Conservation (phyloP, 2,888 invertebrate genomes). For the Tethea ocularis region DNA sequence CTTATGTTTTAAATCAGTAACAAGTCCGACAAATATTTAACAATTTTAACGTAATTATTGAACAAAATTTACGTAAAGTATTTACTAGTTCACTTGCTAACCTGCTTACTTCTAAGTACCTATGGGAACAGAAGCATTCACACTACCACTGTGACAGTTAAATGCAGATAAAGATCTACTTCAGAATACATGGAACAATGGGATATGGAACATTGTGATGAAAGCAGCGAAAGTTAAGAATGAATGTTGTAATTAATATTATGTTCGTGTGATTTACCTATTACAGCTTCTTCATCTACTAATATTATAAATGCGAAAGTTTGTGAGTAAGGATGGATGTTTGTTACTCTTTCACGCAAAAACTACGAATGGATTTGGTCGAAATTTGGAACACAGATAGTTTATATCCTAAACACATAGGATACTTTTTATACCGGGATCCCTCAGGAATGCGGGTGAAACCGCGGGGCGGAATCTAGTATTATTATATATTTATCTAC, state of each 20-base stretch:
- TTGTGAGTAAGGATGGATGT: too few species aligned
- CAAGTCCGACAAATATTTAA: neutral
- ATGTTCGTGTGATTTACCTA: neutral
- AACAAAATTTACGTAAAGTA: neutral
- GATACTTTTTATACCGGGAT: too few species aligned
- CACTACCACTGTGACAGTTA: neutral
- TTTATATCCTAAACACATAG: too few species aligned
- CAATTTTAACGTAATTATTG: neutral
- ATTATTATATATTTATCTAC: too few species aligned
- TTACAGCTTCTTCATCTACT: too few species aligned
- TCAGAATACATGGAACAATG: neutral
- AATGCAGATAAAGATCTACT: neutral
- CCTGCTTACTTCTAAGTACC: slow-evolving; percentile 8
- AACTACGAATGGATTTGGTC: too few species aligned
- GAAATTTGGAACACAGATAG: too few species aligned
- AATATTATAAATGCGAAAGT: too few species aligned
- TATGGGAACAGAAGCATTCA: slow-evolving; percentile 5
- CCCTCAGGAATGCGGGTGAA: too few species aligned
- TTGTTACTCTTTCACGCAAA: too few species aligned
- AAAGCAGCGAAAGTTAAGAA: neutral
- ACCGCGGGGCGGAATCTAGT: too few species aligned
- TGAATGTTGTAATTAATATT: neutral
- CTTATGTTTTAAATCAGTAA: too few species aligned
- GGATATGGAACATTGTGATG: neutral
- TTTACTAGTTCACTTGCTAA: slow-evolving; percentile 5